Conservation (phyloP, 92 coral and sea anemone genomes). For the Galaxea fascicularis region DNA sequence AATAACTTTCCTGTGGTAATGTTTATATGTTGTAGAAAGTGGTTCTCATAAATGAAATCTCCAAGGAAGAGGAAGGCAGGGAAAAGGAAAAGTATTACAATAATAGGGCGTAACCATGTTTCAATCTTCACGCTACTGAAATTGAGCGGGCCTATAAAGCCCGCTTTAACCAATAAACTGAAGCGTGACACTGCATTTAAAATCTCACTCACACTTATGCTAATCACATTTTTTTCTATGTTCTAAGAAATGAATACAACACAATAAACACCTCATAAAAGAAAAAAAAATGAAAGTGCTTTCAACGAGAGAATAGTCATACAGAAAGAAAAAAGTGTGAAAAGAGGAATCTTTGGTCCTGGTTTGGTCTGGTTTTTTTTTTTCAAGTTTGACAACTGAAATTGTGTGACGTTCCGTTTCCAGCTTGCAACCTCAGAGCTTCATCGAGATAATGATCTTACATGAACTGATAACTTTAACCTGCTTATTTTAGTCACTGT, state of each 20-base stretch:
- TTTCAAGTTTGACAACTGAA: background rate
- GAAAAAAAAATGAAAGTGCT: background rate
- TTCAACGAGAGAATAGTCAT: too few relatives aligned
- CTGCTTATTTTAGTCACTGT: background rate
- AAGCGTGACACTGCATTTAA: constrained; percentile 38
- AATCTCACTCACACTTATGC: constrained; percentile 8
- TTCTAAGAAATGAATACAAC: background rate
- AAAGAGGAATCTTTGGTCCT: background rate
- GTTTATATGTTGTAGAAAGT: too few relatives aligned
- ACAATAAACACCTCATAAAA: background rate
- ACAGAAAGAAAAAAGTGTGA: background rate
- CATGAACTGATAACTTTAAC: constrained; percentile 5
- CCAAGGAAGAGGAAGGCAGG: too few relatives aligned
- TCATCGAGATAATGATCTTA: background rate
- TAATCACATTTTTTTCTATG: background rate
- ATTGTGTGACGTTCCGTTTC: background rate
- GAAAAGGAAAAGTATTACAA: too few relatives aligned
- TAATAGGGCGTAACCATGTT: background rate
- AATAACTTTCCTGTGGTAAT: background rate
- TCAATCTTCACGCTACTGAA: background rate
- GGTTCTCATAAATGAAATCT: too few relatives aligned
- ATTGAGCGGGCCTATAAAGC: background rate
- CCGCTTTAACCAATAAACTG: background rate
- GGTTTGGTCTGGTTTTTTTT: background rate
- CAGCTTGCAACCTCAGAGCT: background rate